These are phyloP conservation scores for Kuschelorhynchus macadamiae DNA, from an alignment of 2,888 invertebrate species.

Conservation along the genomic window DNA sequence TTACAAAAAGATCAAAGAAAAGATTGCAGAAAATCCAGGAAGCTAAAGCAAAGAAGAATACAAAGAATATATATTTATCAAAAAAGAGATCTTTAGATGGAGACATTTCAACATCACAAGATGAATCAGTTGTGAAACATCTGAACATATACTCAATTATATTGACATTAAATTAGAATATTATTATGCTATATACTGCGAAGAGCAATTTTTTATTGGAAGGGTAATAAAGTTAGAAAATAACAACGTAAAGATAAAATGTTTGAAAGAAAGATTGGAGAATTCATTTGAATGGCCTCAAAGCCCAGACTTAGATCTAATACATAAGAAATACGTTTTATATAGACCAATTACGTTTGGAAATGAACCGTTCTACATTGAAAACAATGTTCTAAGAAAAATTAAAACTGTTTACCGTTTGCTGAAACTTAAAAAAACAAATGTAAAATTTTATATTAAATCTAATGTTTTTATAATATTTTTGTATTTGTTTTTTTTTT, in stretches of 20 bases:
- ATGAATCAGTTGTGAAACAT: neutral
- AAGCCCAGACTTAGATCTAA: conserved; percentile 4
- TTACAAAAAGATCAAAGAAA: conserved; percentile 8
- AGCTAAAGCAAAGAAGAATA: conserved; percentile 7
- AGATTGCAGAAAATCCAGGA: conserved; percentile 17
- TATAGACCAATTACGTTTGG: conserved; percentile 6
- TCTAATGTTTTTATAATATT: neutral
- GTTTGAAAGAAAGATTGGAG: conserved; percentile 9
- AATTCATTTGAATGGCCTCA: conserved; percentile 12
- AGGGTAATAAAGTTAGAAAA: neutral
- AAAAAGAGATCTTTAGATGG: too few species aligned
- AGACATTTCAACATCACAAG: neutral
- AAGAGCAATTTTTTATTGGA: conserved; percentile 1
- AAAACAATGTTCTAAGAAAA: too few species aligned
- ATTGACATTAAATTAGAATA: too few species aligned
- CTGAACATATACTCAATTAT: neutral
- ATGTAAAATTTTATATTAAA: neutral
- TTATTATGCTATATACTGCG: too few species aligned
- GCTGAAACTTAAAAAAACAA: neutral
- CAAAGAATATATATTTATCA: conserved; percentile 9
- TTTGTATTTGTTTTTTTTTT: neutral
- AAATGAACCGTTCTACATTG: conserved; percentile 8
- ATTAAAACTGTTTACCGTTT: neutral
- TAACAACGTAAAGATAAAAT: conserved; percentile 5
- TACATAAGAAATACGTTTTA: conserved; percentile 11